Evolutionary conservation across 2,888 invertebrate genomes (phyloP).

Genomic region (Eupithecia insigniata): DNA sequence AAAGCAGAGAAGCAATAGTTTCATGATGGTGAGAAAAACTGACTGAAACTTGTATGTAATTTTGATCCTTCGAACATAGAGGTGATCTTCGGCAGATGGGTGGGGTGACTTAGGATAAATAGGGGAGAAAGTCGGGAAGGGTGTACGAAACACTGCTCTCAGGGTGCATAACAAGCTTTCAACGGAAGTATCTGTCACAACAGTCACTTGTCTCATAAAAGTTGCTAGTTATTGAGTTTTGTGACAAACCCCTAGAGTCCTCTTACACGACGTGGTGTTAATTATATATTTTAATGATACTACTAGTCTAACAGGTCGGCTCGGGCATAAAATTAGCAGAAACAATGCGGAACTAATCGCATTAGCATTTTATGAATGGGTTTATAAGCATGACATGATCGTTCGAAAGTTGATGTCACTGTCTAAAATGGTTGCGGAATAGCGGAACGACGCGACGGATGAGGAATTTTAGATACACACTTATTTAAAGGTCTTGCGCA

Average conservation of each 20-base stretch:
- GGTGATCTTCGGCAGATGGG: neutral
- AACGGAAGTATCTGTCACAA: neutral
- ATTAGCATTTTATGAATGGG: slow-evolving; percentile 78
- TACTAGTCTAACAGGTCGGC: slow-evolving; percentile 59
- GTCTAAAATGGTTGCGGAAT: slow-evolving; percentile 44
- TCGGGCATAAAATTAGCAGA: slow-evolving; percentile 70
- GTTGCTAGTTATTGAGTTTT: neutral
- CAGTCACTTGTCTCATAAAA: neutral
- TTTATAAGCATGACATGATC: slow-evolving; percentile 63
- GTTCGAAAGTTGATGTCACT: slow-evolving; percentile 71
- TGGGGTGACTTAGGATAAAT: neutral
- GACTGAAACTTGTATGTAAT: neutral
- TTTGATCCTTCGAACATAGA: neutral
- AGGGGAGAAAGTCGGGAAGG: neutral
- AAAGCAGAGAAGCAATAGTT: neutral
- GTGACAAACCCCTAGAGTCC: slow-evolving; percentile 39
- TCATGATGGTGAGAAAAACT: neutral
- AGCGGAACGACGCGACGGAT: slow-evolving; percentile 28
- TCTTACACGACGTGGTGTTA: slow-evolving; percentile 66
- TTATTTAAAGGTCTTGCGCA: too few species aligned
- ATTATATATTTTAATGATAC: slow-evolving; percentile 66
- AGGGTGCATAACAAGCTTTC: neutral
- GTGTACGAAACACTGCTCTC: neutral
- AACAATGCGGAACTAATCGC: slow-evolving; percentile 70
- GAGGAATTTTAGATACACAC: slow-evolving; percentile 28